Evolutionary conservation across 2,888 invertebrate genomes (phyloP), one percentile per base, ranked within the genome.

Genomic region (Anagyrus pseudococci): DNA sequence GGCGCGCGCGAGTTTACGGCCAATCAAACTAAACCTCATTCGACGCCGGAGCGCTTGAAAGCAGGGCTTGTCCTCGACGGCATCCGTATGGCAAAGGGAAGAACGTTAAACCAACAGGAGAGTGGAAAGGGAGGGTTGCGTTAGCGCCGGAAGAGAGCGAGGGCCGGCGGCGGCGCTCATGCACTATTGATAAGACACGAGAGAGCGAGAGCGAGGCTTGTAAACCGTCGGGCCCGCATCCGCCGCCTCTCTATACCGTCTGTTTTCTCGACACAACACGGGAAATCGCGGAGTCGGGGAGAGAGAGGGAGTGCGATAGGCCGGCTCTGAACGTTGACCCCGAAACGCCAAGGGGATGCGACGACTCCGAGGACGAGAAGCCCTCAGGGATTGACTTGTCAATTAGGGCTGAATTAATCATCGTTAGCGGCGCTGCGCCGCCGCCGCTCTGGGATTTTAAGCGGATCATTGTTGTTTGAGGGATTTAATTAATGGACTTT

Each of bases 1-100:
- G n/a, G n/a, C n/a, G n/a, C n/a, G n/a, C n/a, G n/a, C n/a, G 60
- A 60, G 41, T 60, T 60, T 64, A 48, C 57, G 57, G 48, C 49
- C 60, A 33, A 64, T 60, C 53, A 56, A 59, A 52, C 43, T 33
- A 64, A 64, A 64, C 53, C 46, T 57, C 56, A 17, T 52, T 44
- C 33, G 43, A 37, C 37, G 41, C 44, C 37, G 19, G 37, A 8
- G 47, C 25, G 20, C 23, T 23, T 19, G 43, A 49, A 37, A 64
- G 20, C 55, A 50, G 40, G 13, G 37, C 13, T 17, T 43, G 43
- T 17, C 33, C 43, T 13, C 15, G 17, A 15, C 48, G 17, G 41
- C 37, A 64, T 60, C 53, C 52, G 52, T 53, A 60, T 52, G 52
- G 60, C 59, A 57, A 59, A 64, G 53, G 56, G 17, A 57, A 53